Evolutionary conservation across 2,797 vertebrate species (phyloP), one percentile per base, ranked within the genome.

Genomic region (Anguilla obscura): DNA sequence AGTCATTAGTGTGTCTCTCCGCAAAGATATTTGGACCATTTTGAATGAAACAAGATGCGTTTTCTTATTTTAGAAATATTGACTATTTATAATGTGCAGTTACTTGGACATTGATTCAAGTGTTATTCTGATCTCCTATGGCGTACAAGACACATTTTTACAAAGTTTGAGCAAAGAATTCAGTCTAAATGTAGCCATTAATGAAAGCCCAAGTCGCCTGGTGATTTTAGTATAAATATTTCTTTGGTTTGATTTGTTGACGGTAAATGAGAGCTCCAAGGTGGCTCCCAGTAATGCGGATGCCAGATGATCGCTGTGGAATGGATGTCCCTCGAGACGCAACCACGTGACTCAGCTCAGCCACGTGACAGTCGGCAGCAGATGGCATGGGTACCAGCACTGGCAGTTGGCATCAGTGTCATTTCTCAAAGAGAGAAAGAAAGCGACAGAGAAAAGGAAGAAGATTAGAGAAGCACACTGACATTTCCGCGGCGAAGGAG

Each of bases 321-420:
- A 96, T 96, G 95, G 96, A 96, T 95, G 95, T 96, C 96, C 96
- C 96, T 95, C 91, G 96, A 96, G 96, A 96, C 94, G 93, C 92
- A 93, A 94, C 96, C 97, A 97, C 96, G 95, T 97, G 97, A 95
- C 96, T 76, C 94, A 92, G 95, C 94, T 95, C 95, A 96, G 96
- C 96, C 97, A 97, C 91, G 96, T 97, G 97, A 98, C 96, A 6
- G 97, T 98, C 96, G 97, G 96, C 95, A 96, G 96, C 97, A 98
- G 97, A 98, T 98, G 97, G 97, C 97, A 97, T 97, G 96, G 96
- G 97, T 97, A 98, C 97, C 97, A 97, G 96, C 96, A 96, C 96
- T 97, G 97, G 97, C 96, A 97, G 96, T 97, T 97, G 97, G 97
- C 97, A 97, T 97, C 97, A 96, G 96, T 97, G 97, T 97, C 97